phyloP scores from a whole-genome alignment of 1,140 invertebrate species.

The Drosophila kanapiae region DNA sequence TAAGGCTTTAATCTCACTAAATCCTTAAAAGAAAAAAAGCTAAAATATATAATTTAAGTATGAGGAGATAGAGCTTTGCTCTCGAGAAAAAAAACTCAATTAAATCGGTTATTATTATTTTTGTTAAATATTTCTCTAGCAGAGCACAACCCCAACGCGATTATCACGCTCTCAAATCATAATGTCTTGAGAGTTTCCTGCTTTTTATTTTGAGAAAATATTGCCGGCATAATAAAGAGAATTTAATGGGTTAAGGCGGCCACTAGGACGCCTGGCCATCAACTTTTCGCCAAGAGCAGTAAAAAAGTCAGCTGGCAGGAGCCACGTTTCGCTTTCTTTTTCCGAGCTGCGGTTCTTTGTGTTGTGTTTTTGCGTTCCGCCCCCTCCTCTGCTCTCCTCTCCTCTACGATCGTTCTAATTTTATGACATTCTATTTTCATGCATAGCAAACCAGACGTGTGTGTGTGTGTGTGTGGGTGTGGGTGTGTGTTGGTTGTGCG shows the following conservation, averaged over 20 bases:
- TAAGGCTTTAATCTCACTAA: neutral
- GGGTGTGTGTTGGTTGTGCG: conserved; percentile 20
- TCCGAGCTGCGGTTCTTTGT: conserved; percentile 28
- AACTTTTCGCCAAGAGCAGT: conserved; percentile 77
- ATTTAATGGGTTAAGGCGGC: conserved; percentile 78
- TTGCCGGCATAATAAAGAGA: conserved; percentile 66
- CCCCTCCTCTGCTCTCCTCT: conserved; percentile 26
- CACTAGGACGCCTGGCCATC: conserved; percentile 67
- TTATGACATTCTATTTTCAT: conserved; percentile 83
- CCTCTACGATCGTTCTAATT: conserved; percentile 76
- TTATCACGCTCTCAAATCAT: conserved; percentile 31
- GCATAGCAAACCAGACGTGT: conserved; percentile 62
- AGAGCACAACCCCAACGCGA: neutral
- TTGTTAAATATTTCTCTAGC: neutral
- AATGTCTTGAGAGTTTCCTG: conserved; percentile 35
- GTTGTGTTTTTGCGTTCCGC: conserved; percentile 15
- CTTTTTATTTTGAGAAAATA: conserved; percentile 58
- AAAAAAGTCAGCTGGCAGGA: conserved; percentile 67
- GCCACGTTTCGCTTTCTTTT: conserved; percentile 57
- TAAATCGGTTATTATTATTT: conserved; percentile 11
- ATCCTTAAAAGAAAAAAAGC: neutral
- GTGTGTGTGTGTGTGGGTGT: conserved; percentile 30
- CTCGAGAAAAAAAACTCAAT: neutral
- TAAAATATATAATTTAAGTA: neutral
- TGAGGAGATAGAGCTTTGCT: neutral